phyloP scores from a whole-genome alignment of 2,797 vertebrate species.

The Chaetodon trifasciatus region DNA sequence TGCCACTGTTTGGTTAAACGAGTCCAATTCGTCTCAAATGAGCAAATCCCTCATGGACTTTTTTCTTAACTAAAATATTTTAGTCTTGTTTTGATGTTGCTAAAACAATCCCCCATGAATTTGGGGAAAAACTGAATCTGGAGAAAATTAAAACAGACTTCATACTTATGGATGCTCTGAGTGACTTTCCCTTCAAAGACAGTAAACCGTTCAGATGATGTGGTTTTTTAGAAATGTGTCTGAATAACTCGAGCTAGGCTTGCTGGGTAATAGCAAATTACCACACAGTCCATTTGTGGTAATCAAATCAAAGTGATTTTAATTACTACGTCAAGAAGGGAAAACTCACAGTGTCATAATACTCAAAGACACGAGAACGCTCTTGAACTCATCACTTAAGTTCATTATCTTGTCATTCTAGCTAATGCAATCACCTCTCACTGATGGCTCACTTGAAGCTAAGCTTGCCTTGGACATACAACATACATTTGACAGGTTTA shows the following conservation, averaged over 20 bases:
- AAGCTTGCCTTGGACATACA: not conserved
- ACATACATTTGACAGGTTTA: not conserved
- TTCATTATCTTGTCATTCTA: slow-evolving; percentile 8
- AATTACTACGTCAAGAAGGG: slow-evolving; percentile 1
- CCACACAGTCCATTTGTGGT: not conserved
- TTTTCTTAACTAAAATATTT: too few species aligned
- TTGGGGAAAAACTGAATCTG: too few species aligned
- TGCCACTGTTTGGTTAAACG: not conserved
- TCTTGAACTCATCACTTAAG: not conserved
- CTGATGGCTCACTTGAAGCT: not conserved
- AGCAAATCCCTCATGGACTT: not conserved
- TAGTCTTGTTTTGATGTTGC: not conserved
- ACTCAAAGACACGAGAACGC: slow-evolving; percentile 12
- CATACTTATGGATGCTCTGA: too few species aligned
- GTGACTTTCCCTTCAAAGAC: too few species aligned
- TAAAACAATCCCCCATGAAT: too few species aligned
- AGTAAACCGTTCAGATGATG: too few species aligned
- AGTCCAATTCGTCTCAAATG: not conserved
- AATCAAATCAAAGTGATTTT: slow-evolving; percentile 17
- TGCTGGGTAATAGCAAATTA: not conserved
- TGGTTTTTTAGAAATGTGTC: too few species aligned
- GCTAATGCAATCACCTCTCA: slow-evolving; percentile 13
- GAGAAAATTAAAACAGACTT: too few species aligned
- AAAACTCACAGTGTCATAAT: not conserved
- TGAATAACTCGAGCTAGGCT: not conserved